Evolutionary conservation across 2,888 invertebrate species (phyloP).

Genomic region (Endotricha flammealis): DNA sequence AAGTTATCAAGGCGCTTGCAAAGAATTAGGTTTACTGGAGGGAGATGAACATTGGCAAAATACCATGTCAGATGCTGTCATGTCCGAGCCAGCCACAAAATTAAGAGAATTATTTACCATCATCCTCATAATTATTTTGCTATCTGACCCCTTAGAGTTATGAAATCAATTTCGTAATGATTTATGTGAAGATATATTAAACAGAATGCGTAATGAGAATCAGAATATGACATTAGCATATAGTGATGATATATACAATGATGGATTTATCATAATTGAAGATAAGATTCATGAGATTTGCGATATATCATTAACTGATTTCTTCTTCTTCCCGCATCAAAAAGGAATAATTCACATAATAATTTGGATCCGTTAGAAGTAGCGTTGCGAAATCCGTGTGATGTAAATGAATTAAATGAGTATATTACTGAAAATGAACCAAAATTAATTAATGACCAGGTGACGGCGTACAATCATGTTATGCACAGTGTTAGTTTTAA

Average conservation of each 20-base stretch:
- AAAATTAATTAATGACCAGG: constrained; percentile 17
- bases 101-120: constrained; percentile 20
- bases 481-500: constrained; percentile 14
- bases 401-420: constrained; percentile 1
- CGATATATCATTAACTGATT: constrained; percentile 9
- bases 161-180: constrained; percentile 18
- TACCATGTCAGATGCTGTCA: too few relatives aligned
- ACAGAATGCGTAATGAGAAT: constrained; percentile 20
- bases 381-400: neutral
- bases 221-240: constrained; percentile 22
- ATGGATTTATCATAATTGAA: constrained; percentile 11
- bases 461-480: constrained; percentile 16
- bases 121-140: constrained; percentile 17
- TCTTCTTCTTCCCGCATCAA: constrained; percentile 4
- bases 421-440: constrained; percentile 9
- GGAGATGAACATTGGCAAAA: constrained; percentile 10
- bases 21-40: constrained; percentile 17
- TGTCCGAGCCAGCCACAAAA: too few relatives aligned
- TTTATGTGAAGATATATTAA: constrained; percentile 20
- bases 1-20: constrained; percentile 19
- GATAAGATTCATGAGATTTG: constrained; percentile 1
- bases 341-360: constrained; percentile 10
- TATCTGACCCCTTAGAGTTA: constrained; percentile 18
- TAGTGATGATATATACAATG: constrained; percentile 18
- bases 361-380: constrained; percentile 7